Evolutionary conservation across 2,888 invertebrate species (phyloP).

Genomic region (Orthosia gothica): DNA sequence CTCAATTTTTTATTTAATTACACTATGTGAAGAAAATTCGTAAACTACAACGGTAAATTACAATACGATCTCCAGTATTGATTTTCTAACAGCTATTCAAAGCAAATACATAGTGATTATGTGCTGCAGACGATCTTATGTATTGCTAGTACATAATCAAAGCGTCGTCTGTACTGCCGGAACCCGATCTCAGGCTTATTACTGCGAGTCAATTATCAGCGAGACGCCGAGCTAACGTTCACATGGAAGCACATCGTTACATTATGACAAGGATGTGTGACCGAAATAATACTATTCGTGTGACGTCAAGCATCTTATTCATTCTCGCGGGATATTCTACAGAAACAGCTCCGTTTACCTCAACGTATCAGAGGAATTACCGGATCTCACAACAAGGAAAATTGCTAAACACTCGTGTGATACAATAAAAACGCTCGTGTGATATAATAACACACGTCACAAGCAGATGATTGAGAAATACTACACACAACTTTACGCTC

Average conservation of each 20-base stretch:
- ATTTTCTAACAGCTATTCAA: conserved; percentile 18
- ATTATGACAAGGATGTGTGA: conserved; percentile 73
- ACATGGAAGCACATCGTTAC: conserved; percentile 59
- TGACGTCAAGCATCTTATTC: conserved; percentile 72
- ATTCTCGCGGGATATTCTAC: conserved; percentile 65
- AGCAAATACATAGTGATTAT: conserved; percentile 27
- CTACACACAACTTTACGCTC: conserved; percentile 34
- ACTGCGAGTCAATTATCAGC: conserved; percentile 51
- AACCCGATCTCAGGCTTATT: conserved; percentile 56
- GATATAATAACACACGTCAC: conserved; percentile 57
- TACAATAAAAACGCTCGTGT: conserved; percentile 32
- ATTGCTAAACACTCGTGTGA: conserved; percentile 55
- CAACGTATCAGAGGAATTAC: conserved; percentile 63
- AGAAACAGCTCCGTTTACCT: conserved; percentile 64
- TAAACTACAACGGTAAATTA: conserved; percentile 19
- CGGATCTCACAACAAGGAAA: conserved; percentile 65
- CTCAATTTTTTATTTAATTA: conserved; percentile 4
- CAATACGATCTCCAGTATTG: conserved; percentile 23
- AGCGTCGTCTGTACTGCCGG: conserved; percentile 31
- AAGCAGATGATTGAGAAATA: conserved; percentile 52
- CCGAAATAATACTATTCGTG: conserved; percentile 60
- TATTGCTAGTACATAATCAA: conserved; percentile 36
- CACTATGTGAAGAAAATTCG: not conserved
- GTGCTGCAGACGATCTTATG: conserved; percentile 16
- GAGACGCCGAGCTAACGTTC: conserved; percentile 49